A percentile compares a stretch with the other conserved stretches of the same genome.
Evolutionary conservation across 2,113 vertebrate genomes (phyloP).

Genomic region (Sminthopsis crassicaudata): DNA sequence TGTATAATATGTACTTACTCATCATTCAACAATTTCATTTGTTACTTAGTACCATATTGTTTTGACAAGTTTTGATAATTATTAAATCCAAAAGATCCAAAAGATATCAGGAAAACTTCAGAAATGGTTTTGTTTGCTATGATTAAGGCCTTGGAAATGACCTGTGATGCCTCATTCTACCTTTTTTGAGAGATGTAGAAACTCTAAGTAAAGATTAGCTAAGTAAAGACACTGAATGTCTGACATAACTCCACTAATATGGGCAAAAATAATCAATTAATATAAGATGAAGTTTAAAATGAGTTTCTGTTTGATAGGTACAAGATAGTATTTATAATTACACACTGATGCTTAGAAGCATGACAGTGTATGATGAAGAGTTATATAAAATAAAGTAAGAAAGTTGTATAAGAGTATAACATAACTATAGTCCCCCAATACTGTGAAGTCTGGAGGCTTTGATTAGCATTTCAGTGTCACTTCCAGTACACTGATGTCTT

Average conservation of each 20-base stretch:
- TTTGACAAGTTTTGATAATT: neutral
- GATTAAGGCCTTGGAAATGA: neutral
- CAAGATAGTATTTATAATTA: conserved; percentile 11
- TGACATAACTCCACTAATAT: neutral
- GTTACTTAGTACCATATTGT: neutral
- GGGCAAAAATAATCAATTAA: neutral
- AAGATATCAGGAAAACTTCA: neutral
- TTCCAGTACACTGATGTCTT: neutral
- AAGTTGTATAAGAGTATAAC: too few species aligned
- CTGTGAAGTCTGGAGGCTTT: too few species aligned
- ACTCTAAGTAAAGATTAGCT: neutral
- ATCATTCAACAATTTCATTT: neutral
- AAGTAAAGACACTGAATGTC: neutral
- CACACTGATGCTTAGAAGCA: neutral
- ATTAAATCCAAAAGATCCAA: neutral
- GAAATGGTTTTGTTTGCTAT: neutral
- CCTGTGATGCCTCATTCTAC: neutral
- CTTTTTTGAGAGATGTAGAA: neutral
- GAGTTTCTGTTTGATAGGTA: neutral
- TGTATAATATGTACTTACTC: neutral
- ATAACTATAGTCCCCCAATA: too few species aligned
- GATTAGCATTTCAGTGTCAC: too few species aligned
- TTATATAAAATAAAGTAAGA: neutral
- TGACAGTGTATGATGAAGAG: neutral
- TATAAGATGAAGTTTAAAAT: neutral